Conservation (phyloP, 2,113 vertebrate species). For the Sylvia atricapilla region DNA sequence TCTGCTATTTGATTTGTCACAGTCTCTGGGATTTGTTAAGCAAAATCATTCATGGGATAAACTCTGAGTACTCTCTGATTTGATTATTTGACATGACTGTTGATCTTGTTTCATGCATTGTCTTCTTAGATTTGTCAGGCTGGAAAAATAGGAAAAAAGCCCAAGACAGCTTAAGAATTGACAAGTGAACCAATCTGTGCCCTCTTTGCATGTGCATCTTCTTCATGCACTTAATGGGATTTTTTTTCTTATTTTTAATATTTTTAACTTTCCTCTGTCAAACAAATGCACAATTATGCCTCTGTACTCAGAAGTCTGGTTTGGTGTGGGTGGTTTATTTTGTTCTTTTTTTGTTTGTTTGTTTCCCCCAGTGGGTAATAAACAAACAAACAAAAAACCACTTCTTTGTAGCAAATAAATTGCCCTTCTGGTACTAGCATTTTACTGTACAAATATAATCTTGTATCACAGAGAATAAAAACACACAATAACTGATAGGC, state of each 20-base stretch:
- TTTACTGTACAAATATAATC: background rate
- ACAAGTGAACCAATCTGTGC: constrained; percentile 38
- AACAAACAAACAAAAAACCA: background rate
- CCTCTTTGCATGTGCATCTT: background rate
- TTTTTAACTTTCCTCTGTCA: background rate
- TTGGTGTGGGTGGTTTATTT: background rate
- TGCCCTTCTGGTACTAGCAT: background rate
- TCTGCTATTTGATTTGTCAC: background rate
- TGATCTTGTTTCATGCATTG: constrained; percentile 61
- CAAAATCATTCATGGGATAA: constrained; percentile 20
- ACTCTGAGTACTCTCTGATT: constrained; percentile 1
- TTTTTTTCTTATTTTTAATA: background rate
- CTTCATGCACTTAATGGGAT: background rate
- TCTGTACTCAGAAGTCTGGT: background rate
- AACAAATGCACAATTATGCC: background rate
- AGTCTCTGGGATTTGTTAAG: constrained; percentile 18
- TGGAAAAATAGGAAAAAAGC: constrained; percentile 10
- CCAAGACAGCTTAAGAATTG: background rate
- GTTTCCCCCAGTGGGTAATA: background rate
- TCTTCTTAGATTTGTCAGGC: constrained; percentile 62
- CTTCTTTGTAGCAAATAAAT: background rate
- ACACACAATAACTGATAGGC: background rate
- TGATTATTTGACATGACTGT: constrained; percentile 51
- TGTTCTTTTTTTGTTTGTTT: background rate
- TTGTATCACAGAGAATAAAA: background rate